phyloP scores from a whole-genome alignment of 2,113 vertebrate genomes.

The Puntigrus tetrazona region DNA sequence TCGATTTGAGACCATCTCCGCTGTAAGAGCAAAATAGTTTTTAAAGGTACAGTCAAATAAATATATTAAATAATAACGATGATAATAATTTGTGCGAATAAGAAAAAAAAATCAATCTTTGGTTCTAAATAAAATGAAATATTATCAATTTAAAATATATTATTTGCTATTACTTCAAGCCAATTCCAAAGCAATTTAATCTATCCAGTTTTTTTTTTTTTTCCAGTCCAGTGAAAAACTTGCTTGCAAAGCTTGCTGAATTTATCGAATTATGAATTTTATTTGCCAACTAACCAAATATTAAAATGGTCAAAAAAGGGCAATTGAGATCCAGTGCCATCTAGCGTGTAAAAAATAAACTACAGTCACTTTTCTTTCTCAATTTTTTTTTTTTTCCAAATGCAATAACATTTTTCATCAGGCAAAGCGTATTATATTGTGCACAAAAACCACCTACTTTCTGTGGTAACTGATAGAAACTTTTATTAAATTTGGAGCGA shows the following conservation, averaged over 20 bases:
- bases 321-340: conserved; percentile 49
- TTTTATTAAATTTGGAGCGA: background rate
- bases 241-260: too few species aligned
- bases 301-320: background rate
- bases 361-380: background rate
- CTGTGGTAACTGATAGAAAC: background rate
- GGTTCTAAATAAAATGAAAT: background rate
- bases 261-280: too few species aligned
- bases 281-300: too few species aligned
- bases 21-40: background rate
- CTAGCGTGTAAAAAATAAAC: conserved; percentile 52
- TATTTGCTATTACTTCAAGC: background rate
- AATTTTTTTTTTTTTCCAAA: background rate
- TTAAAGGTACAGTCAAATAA: background rate
- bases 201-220: background rate
- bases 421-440: background rate
- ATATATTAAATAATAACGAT: too few species aligned
- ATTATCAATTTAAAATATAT: background rate
- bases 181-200: background rate
- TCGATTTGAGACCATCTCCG: background rate
- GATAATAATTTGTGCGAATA: background rate
- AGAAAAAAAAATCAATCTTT: background rate
- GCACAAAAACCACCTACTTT: background rate
- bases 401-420: background rate
- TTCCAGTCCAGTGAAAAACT: too few species aligned